Conservation (phyloP, 2,888 invertebrate species). For the Pelosia muscerda region DNA sequence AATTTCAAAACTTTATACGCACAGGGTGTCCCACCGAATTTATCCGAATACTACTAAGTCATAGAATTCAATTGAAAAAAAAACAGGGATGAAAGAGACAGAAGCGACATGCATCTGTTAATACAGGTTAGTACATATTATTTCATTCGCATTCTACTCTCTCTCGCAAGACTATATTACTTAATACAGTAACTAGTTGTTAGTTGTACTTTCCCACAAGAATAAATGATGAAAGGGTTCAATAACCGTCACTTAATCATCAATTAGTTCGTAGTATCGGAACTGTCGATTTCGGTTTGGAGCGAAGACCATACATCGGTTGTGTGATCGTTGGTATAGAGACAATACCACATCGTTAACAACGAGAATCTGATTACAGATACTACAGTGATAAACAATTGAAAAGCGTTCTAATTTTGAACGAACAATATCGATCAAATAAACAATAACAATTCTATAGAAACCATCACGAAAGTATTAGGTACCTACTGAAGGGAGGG, state of each 20-base stretch:
- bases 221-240: not conserved
- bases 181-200: too few relatives aligned
- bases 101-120: too few relatives aligned
- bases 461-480: not conserved
- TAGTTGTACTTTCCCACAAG: too few relatives aligned
- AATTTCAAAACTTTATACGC: too few relatives aligned
- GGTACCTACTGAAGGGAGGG: not conserved
- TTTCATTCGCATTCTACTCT: too few relatives aligned
- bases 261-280: not conserved
- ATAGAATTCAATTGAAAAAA: too few relatives aligned
- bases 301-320: not conserved
- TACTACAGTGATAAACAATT: not conserved
- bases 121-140: too few relatives aligned
- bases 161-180: not conserved
- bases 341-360: slow-evolving; percentile 4
- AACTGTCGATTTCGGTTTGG: not conserved
- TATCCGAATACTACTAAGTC: too few relatives aligned
- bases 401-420: not conserved
- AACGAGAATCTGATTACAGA: not conserved
- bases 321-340: not conserved
- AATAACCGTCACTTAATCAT: not conserved
- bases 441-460: not conserved
- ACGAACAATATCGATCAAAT: too few relatives aligned
- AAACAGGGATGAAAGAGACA: too few relatives aligned
- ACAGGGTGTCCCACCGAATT: too few relatives aligned